Conservation (phyloP, 2,888 invertebrate genomes). For the Acleris holmiana region DNA sequence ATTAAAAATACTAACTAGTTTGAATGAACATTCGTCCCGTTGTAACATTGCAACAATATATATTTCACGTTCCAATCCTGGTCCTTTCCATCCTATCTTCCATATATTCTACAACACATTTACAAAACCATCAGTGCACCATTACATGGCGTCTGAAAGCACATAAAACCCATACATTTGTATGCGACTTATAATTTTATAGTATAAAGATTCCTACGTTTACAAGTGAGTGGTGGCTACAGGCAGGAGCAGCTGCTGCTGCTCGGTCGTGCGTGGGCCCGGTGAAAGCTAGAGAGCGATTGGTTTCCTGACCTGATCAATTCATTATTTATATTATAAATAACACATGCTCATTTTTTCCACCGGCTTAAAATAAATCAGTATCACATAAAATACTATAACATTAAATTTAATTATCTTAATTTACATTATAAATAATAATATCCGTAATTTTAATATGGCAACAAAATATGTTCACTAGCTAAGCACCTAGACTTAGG, state of each 20-base stretch:
- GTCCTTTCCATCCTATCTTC: slow-evolving; percentile 49
- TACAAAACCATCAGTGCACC: slow-evolving; percentile 56
- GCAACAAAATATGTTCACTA: slow-evolving; percentile 82
- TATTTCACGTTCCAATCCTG: slow-evolving; percentile 51
- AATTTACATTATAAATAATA: slow-evolving; percentile 79
- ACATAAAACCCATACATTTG: slow-evolving; percentile 37
- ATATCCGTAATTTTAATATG: slow-evolving; percentile 82
- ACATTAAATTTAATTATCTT: slow-evolving; percentile 75
- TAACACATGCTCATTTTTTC: slow-evolving; percentile 27
- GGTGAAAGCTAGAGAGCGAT: no score
- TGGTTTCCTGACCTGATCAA: no score
- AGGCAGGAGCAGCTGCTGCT: no score
- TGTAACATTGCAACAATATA: slow-evolving; percentile 41
- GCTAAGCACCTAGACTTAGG: slow-evolving; percentile 81
- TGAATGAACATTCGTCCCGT: slow-evolving; percentile 7
- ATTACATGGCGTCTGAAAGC: slow-evolving; percentile 63
- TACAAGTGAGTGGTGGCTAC: no score
- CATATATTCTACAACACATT: slow-evolving; percentile 65
- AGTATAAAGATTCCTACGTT: slow-evolving; percentile 8
- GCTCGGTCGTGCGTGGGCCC: no score
- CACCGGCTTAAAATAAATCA: slow-evolving; percentile 62
- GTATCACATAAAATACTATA: slow-evolving; percentile 79
- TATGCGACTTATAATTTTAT: slow-evolving; percentile 44
- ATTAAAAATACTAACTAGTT: no score
- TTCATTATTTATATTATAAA: slow-evolving; percentile 11